A percentile compares a stretch with the other conserved stretches of the same genome.
Evolutionary conservation across 2,888 invertebrate genomes (phyloP).

Genomic region (Leuctra nigra): DNA sequence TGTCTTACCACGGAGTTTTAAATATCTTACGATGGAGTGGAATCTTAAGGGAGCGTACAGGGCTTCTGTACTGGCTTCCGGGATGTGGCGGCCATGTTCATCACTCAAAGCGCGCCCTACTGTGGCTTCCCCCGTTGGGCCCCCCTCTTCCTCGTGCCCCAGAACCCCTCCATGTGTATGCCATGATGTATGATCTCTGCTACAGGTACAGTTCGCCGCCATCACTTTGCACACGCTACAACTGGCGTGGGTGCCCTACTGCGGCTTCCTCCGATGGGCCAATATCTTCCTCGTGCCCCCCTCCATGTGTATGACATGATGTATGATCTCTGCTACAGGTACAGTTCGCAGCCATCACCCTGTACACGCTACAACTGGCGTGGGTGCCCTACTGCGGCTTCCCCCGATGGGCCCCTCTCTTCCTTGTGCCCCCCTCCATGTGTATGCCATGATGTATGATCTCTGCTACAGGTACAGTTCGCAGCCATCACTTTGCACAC

Average conservation of each 20-base stretch:
- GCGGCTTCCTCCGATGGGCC: conserved; percentile 55
- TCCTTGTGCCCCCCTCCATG: conserved; percentile 55
- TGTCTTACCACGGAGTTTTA: no score
- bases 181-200: no score
- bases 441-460: conserved; percentile 57
- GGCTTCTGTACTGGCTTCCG: no score
- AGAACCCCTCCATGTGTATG: no score
- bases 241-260: conserved; percentile 46
- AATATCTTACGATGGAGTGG: no score
- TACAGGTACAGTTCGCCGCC: conserved; percentile 58
- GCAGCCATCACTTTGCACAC: conserved; percentile 51
- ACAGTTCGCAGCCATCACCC: conserved; percentile 55
- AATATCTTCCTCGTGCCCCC: no score
- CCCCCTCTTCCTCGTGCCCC: no score
- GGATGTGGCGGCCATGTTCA: no score
- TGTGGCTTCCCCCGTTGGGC: conserved; percentile 58
- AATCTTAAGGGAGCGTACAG: no score
- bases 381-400: conserved; percentile 50
- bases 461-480: conserved; percentile 65
- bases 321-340: no score
- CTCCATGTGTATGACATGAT: no score
- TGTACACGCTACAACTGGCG: conserved; percentile 47
- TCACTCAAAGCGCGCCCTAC: conserved; percentile 44
- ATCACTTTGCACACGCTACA: conserved; percentile 48
- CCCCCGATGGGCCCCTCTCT: conserved; percentile 47